Evolutionary conservation across 2,888 invertebrate genomes (phyloP).

Genomic region (Alentia gelatinosa): DNA sequence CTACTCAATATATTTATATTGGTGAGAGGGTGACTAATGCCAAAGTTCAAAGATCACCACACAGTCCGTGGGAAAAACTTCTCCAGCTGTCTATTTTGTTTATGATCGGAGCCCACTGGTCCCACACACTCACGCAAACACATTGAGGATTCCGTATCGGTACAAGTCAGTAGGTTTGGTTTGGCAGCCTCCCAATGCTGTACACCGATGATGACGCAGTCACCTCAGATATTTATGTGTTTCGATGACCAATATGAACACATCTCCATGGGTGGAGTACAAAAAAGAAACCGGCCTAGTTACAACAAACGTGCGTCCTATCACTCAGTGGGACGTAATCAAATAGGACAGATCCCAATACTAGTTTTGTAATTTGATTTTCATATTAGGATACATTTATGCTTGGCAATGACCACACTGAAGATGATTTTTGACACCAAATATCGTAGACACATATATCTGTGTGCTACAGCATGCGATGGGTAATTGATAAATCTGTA

Average conservation of each 20-base stretch:
- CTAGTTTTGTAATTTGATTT: no score
- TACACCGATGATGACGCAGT: not conserved
- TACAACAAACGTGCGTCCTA: not conserved
- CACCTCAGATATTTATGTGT: not conserved
- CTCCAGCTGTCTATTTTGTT: not conserved
- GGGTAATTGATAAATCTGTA: no score
- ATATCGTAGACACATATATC: no score
- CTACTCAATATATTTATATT: not conserved
- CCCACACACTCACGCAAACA: not conserved
- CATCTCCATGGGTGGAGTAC: not conserved
- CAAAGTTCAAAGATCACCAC: not conserved
- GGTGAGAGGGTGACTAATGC: not conserved
- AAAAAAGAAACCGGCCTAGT: not conserved
- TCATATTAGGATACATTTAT: no score
- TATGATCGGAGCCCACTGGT: not conserved
- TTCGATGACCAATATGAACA: conserved; percentile 16
- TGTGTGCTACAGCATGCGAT: no score
- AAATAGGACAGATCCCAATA: no score
- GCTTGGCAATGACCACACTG: no score
- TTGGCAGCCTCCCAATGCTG: not conserved
- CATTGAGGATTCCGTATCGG: not conserved
- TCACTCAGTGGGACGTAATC: no score
- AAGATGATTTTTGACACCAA: no score
- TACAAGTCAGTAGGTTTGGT: not conserved
- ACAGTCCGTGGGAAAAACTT: not conserved